Base-by-base conservation (phyloP, 2,888 invertebrate species). In the Agrotis exclamationis region DNA sequence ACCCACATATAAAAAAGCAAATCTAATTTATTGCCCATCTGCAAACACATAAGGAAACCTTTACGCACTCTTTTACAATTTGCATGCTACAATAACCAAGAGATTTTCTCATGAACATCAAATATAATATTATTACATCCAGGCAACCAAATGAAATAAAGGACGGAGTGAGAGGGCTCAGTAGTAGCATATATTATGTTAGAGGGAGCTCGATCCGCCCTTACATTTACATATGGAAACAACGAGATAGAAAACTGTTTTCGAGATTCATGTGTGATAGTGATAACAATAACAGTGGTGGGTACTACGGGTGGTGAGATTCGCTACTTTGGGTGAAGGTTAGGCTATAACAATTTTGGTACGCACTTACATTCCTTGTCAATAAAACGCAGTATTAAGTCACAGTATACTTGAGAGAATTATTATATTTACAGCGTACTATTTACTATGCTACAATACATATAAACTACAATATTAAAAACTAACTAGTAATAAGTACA, bases 191-290 rank as follows among this genome's bases (percentile, higher is more conserved):
- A 74, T 82, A 82, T 85, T 83, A 79, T 76, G 62, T 77, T 64
- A 68, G 56, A 75, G 64, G 11, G 57, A 73, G 60, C 63, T 67
- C 66, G 74, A 70, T 75, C 73, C 58, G 45, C 63, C 67, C 82
- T 74, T 59, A 70, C 81, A 87, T 89, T 88, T 89, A 82, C 85
- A 85, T 87, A 86, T 80, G 83, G 82, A 86, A 84, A 87, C 87
- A 84, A 83, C 85, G 84, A 83, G 79, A 87, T 83, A 83, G 78
- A 78, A 84, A 86, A 77, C 76, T 72, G 76, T 84, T 81, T 74
- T 68, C 56, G 67, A 85, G 85, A 88, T 86, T 85, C 84, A 86
- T 80, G 78, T 54, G 69, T 70, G 78, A 83, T 78, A 79, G 69
- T 68, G 78, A 83, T 78, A 79, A 78, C 70, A 78, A 79, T 78